A percentile compares a stretch with the other conserved stretches of the same genome.
Evolutionary conservation across 2,797 vertebrate genomes (phyloP).

Genomic region (Tokudaia muenninki): DNA sequence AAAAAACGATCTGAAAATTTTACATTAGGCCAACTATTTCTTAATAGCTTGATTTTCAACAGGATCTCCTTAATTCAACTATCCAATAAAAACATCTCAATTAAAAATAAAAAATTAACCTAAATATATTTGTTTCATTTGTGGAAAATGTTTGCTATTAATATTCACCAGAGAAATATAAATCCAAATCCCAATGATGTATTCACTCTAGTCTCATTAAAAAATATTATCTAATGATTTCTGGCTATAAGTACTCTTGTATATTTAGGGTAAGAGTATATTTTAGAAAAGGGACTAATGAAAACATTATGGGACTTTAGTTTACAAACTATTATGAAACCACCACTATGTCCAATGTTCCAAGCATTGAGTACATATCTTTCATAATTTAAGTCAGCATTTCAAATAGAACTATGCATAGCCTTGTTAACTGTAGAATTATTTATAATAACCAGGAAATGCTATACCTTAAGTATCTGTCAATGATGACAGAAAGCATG

Average conservation of each 20-base stretch:
- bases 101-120: not conserved
- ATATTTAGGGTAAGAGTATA: not conserved
- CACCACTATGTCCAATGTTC: no score
- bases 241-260: not conserved
- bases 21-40: not conserved
- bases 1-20: not conserved
- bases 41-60: not conserved
- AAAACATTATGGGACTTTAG: not conserved
- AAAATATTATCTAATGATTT: not conserved
- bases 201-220: not conserved
- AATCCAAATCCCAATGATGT: not conserved
- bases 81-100: not conserved
- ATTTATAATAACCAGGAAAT: not conserved
- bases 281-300: not conserved
- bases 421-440: not conserved
- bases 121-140: not conserved
- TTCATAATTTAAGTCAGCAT: not conserved
- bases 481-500: not conserved
- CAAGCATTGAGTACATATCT: not conserved
- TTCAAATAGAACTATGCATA: not conserved
- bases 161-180: not conserved
- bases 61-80: not conserved
- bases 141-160: not conserved
- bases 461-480: not conserved
- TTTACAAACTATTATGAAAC: not conserved